Evolutionary conservation across 2,113 vertebrate genomes (phyloP), one percentile per base, ranked within the genome.

Genomic region (Phainopepla nitens): DNA sequence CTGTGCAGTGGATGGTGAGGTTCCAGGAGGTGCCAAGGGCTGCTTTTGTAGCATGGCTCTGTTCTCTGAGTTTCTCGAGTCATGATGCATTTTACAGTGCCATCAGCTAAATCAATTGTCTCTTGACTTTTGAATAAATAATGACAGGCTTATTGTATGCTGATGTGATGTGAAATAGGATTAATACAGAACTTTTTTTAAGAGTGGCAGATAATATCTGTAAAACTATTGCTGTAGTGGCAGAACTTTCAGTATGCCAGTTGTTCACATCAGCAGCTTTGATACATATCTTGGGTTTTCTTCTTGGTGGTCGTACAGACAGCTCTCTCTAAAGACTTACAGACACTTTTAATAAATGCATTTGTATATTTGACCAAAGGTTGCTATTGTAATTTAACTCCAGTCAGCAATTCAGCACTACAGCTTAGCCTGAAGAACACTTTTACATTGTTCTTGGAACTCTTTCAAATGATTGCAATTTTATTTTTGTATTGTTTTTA

Each of bases 141-240:
- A 71, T 42, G 69, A 47, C 61, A 76, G 69, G 77, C 81, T 93
- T 94, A 79, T 68, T 91, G 65, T 82, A 39, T 82, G 86, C 87
- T 89, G 81, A 93, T 89, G 90, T 66, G 92, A 75, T 68, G 78
- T 68, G 85, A 90, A 95, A 49, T 53, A n/a, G 87, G 77, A 92
- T 95, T 93, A 95, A 91, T 91, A 44, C 20, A 57, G 77, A 75
- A 49, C 57, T 49, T 54, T 79, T 73, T 89, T 71, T 41, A 78
- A 60, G 79, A 78, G 69, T 2, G 6, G 53, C 64, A 39, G 77
- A 92, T 94, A 87, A 8, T 91, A 78, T 94, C 91, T 94, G 51
- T 78, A 31, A 49, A 87, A 60, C 1, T 5, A 68, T 68, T 89
- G 69, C 87, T 93, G 77, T 56, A n/a, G 41, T 89, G 65, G 93